phyloP scores from a whole-genome alignment of 1,140 invertebrate genomes.

The Helicorthomorpha holstii region DNA sequence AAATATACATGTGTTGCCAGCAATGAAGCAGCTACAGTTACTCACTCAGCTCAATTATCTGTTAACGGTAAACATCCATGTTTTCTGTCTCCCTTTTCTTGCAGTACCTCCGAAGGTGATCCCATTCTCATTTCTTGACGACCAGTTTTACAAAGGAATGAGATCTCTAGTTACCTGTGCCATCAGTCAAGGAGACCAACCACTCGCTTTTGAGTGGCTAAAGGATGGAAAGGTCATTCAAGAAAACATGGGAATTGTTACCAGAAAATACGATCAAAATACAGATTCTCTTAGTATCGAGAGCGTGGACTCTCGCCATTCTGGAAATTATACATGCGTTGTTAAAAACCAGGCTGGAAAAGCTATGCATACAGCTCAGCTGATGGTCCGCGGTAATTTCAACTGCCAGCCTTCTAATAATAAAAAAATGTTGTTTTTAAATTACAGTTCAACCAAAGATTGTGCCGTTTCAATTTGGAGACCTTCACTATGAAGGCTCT shows the following conservation, averaged over 20 bases:
- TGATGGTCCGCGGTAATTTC: conserved; percentile 6
- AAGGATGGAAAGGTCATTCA: conserved; percentile 36
- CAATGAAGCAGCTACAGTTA: conserved; percentile 2
- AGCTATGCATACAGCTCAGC: conserved; percentile 3
- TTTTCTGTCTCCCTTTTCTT: conserved; percentile 6
- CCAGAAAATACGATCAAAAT: conserved; percentile 1
- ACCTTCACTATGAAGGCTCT: too few species aligned
- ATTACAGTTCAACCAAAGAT: too few species aligned
- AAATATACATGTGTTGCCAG: conserved; percentile 50
- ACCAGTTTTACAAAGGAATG: conserved; percentile 15
- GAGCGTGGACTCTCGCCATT: conserved; percentile 1
- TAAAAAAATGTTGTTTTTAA: too few species aligned
- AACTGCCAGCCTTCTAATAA: background rate
- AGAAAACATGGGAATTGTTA: conserved; percentile 17
- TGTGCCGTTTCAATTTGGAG: too few species aligned
- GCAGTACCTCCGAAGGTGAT: conserved; percentile 41
- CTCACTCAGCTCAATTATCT: conserved; percentile 41
- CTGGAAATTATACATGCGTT: conserved; percentile 7
- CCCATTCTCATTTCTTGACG: conserved; percentile 39
- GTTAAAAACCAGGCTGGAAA: background rate
- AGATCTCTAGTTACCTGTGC: conserved; percentile 11
- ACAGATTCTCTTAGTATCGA: conserved; percentile 5
- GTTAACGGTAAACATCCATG: conserved; percentile 49
- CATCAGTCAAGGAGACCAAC: conserved; percentile 35
- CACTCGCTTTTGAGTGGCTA: conserved; percentile 42